Conservation (phyloP, 2,888 invertebrate species). For the Poecilus cupreus region DNA sequence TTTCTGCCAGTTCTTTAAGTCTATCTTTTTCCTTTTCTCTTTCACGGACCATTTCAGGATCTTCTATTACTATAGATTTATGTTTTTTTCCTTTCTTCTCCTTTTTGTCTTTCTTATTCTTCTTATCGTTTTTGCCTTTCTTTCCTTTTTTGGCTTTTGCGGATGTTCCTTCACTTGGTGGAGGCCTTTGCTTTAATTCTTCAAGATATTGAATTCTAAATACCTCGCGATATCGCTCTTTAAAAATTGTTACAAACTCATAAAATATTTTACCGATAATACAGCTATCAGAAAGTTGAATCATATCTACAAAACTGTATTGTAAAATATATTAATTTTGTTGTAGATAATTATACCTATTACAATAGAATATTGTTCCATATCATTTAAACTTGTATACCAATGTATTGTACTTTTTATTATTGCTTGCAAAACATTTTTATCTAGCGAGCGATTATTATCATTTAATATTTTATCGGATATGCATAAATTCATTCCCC, state of each 20-base stretch:
- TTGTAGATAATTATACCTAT: constrained; percentile 34
- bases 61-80: neutral
- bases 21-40: constrained; percentile 21
- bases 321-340: neutral
- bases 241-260: constrained; percentile 36
- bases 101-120: constrained; percentile 29
- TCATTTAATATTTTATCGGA: constrained; percentile 63
- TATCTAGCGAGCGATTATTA: constrained; percentile 62
- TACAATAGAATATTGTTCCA: constrained; percentile 60
- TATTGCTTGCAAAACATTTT: constrained; percentile 49
- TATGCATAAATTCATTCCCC: constrained; percentile 47
- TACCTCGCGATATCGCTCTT: neutral
- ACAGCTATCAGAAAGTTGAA: constrained; percentile 59
- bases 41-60: neutral
- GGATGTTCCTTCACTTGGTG: neutral
- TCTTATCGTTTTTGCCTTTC: neutral
- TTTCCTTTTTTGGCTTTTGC: constrained; percentile 16
- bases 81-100: constrained; percentile 43
- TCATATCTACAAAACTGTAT: constrained; percentile 49
- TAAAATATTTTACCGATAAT: constrained; percentile 58
- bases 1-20: neutral
- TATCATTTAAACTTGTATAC: constrained; percentile 60
- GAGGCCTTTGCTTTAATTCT: neutral
- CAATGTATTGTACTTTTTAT: constrained; percentile 60
- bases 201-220: neutral